phyloP scores from a whole-genome alignment of 1,140 invertebrate genomes.

The Uloborus diversus region DNA sequence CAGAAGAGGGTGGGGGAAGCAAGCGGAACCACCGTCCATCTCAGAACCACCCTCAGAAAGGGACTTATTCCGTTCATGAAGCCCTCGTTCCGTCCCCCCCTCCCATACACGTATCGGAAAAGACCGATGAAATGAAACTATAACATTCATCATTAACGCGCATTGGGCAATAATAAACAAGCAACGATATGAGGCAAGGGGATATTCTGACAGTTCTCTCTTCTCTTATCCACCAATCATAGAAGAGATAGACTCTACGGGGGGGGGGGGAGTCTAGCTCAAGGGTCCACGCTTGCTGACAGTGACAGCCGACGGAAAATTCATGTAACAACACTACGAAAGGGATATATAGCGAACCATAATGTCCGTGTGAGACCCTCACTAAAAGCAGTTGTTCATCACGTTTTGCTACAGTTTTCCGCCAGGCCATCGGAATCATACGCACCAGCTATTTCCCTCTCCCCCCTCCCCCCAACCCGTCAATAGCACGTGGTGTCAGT shows the following conservation, averaged over 20 bases:
- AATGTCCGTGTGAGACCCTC: constrained; percentile 25
- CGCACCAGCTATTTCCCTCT: constrained; percentile 31
- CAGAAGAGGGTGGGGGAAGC: neutral
- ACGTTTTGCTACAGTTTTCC: constrained; percentile 32
- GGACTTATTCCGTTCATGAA: neutral
- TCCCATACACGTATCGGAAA: neutral
- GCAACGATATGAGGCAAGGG: constrained; percentile 1
- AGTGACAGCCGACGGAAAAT: constrained; percentile 52
- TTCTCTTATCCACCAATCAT: constrained; percentile 38
- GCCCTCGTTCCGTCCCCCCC: neutral
- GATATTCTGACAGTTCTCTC: constrained; percentile 22
- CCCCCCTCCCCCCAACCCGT: constrained; percentile 8
- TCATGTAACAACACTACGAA: constrained; percentile 32
- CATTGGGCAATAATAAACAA: constrained; percentile 55
- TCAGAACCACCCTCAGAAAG: neutral
- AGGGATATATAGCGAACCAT: constrained; percentile 13
- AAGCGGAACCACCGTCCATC: neutral
- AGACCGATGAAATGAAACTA: constrained; percentile 46
- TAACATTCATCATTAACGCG: constrained; percentile 54
- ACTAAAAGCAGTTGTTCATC: constrained; percentile 28
- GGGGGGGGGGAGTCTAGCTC: neutral
- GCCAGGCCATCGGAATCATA: constrained; percentile 19
- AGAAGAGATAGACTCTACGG: constrained; percentile 17
- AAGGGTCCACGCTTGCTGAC: constrained; percentile 1
- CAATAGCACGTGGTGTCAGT: constrained; percentile 48